Percentiles rank a stretch among this genome's conserved stretches.
These are phyloP conservation scores for Leptura quadrifasciata DNA, from an alignment of 2,888 invertebrate species.

Conservation along the genomic window DNA sequence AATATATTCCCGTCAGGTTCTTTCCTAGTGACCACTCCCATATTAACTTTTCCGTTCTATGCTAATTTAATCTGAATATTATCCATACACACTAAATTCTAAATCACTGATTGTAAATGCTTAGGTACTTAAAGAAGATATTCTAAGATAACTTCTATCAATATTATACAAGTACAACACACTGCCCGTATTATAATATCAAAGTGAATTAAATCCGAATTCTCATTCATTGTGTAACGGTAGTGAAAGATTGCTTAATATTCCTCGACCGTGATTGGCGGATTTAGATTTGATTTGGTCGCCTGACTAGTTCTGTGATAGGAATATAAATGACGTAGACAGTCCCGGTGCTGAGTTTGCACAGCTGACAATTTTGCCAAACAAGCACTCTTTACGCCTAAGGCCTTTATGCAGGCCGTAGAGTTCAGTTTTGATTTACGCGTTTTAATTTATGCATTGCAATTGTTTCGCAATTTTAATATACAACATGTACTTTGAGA, in stretches of 20 bases:
- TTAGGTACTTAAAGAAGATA: no score
- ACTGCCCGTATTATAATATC: background rate
- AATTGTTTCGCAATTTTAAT: no score
- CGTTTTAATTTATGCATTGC: no score
- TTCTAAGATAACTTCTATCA: background rate
- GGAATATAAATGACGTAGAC: slow-evolving; percentile 66
- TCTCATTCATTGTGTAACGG: slow-evolving; percentile 48
- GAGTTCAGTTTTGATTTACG: background rate
- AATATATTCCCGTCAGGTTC: no score
- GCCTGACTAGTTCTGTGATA: slow-evolving; percentile 67
- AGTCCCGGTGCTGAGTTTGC: slow-evolving; percentile 51
- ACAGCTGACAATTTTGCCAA: slow-evolving; percentile 55
- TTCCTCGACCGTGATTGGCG: slow-evolving; percentile 66
- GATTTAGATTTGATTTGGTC: slow-evolving; percentile 71
- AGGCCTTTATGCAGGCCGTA: slow-evolving; percentile 39
- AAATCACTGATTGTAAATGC: no score
- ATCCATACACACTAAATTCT: no score
- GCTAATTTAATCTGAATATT: no score
- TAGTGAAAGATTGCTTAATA: slow-evolving; percentile 63
- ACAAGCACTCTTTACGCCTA: slow-evolving; percentile 48
- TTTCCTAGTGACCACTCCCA: no score
- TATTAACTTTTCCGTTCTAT: no score
- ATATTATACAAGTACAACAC: background rate
- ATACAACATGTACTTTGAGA: no score
- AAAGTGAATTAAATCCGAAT: slow-evolving; percentile 45